These are phyloP conservation scores for Piprites chloris DNA, from an alignment of 2,113 vertebrate species.

Conservation along the genomic window DNA sequence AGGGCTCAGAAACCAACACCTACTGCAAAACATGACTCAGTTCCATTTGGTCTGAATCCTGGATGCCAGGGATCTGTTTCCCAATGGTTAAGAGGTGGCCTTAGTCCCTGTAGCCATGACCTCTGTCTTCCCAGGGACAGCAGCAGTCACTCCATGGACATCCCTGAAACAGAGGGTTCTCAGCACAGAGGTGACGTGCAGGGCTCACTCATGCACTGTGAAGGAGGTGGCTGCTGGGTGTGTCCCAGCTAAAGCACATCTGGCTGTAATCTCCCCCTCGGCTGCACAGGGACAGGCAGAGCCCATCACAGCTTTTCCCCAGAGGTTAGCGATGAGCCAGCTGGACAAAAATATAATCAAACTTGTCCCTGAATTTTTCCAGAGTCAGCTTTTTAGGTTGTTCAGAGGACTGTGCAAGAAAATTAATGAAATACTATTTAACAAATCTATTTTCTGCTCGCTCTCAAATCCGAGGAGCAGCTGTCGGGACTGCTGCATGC, in stretches of 20 bases:
- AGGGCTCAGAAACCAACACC: background rate
- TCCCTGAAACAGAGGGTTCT: background rate
- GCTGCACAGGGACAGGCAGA: background rate
- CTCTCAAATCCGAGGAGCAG: conserved; percentile 12
- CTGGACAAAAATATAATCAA: background rate
- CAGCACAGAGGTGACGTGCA: accelerated
- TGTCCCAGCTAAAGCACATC: background rate
- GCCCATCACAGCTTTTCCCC: background rate
- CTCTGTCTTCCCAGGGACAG: background rate
- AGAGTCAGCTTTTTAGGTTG: conserved; percentile 28
- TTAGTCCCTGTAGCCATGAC: background rate
- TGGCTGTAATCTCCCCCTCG: background rate
- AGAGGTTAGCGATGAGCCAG: background rate
- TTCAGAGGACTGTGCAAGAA: conserved; percentile 58
- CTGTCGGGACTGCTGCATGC: conserved; percentile 30
- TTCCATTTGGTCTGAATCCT: background rate
- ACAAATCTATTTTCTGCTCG: background rate
- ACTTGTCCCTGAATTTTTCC: background rate
- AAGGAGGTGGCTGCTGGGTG: background rate
- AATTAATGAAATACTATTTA: conserved; percentile 64
- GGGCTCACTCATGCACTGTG: accelerated
- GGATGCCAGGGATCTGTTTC: background rate
- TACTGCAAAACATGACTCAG: background rate
- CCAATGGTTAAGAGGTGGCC: background rate
- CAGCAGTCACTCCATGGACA: accelerated